A percentile compares a stretch with the other conserved stretches of the same genome.
Conservation (phyloP, 2,113 vertebrate genomes). For the Danio rerio region DNA sequence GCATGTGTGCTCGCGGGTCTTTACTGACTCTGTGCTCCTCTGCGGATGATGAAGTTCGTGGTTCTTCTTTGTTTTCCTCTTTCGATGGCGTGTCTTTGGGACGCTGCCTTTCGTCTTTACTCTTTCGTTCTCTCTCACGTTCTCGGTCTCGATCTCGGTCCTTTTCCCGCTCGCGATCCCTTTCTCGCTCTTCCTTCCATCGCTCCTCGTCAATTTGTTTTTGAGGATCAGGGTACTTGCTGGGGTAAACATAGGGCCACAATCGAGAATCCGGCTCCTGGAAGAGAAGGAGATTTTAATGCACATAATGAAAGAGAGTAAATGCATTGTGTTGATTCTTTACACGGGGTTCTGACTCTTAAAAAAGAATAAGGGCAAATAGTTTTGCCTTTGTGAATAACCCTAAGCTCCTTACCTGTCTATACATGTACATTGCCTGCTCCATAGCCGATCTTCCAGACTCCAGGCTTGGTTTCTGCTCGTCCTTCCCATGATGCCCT, state of each 20-base stretch:
- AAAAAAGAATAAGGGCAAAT: too few species aligned
- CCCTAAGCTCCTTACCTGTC: constrained; percentile 89
- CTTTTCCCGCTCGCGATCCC: constrained; percentile 49
- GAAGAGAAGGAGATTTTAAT: constrained; percentile 29
- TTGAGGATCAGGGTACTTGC: constrained; percentile 89
- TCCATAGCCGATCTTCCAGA: constrained; percentile 86
- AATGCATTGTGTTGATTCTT: background rate
- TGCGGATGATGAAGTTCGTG: constrained; percentile 79
- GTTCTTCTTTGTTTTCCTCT: constrained; percentile 91
- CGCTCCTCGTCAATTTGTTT: constrained; percentile 83
- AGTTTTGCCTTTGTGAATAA: background rate
- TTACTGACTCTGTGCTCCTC: constrained; percentile 92
- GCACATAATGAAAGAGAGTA: background rate
- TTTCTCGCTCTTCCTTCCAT: constrained; percentile 77
- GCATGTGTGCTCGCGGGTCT: constrained; percentile 92
- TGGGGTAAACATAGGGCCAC: constrained; percentile 85
- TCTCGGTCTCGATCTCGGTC: constrained; percentile 79
- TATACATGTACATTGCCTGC: constrained; percentile 88
- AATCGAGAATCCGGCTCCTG: constrained; percentile 81
- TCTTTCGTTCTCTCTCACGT: constrained; percentile 86
- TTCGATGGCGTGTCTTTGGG: constrained; percentile 87
- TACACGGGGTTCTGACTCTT: too few species aligned
- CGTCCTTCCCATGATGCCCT: constrained; percentile 89
- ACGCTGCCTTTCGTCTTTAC: constrained; percentile 90
- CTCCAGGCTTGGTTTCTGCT: constrained; percentile 83